Conservation (phyloP, 2,113 vertebrate species). For the Tetrax tetrax region DNA sequence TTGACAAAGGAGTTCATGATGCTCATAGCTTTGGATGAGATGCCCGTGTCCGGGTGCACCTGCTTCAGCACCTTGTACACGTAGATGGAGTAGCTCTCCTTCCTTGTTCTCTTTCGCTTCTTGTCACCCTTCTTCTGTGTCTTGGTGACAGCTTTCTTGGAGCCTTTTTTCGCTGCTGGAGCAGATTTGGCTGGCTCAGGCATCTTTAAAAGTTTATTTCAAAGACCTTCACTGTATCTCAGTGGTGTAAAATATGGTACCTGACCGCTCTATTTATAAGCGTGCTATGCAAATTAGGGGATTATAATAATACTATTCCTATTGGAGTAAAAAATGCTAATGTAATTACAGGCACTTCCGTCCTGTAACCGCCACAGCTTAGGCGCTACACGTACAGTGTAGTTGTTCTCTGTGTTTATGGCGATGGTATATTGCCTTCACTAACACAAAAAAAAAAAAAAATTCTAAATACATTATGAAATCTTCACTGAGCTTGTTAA, state of each 20-base stretch:
- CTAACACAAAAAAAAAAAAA: not conserved
- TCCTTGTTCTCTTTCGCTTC: too few species aligned
- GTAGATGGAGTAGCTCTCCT: conserved; percentile 74
- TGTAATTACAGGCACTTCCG: not conserved
- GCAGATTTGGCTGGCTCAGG: conserved; percentile 72
- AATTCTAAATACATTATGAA: not conserved
- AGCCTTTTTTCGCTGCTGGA: conserved; percentile 77
- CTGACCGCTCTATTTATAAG: not conserved
- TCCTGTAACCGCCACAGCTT: not conserved
- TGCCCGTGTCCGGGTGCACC: conserved; percentile 81
- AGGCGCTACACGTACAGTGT: too few species aligned
- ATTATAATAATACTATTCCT: not conserved
- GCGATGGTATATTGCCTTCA: too few species aligned
- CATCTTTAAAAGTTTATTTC: not conserved
- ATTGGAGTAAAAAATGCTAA: not conserved
- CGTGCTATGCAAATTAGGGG: not conserved
- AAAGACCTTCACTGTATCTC: not conserved
- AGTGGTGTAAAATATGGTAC: not conserved
- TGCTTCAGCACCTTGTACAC: conserved; percentile 84
- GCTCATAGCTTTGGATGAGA: conserved; percentile 81
- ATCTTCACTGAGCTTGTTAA: not conserved
- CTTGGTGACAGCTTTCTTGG: conserved; percentile 76
- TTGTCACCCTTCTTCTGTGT: conserved; percentile 72
- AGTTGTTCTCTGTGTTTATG: fast-evolving
- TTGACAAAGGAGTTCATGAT: conserved; percentile 76